phyloP scores from a whole-genome alignment of 1,140 invertebrate genomes.

The Trialeurodes vaporariorum region DNA sequence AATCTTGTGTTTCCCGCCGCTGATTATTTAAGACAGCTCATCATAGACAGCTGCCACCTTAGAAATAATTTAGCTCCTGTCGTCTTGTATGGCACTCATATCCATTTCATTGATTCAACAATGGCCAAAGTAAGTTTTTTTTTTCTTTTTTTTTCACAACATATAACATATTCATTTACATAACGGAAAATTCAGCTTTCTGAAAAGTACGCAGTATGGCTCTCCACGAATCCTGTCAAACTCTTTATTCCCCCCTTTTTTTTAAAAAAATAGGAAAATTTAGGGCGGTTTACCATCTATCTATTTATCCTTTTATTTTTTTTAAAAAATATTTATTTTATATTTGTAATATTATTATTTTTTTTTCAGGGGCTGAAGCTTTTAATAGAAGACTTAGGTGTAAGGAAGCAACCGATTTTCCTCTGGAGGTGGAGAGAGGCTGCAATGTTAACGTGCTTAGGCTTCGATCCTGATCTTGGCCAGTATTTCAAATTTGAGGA shows the following conservation, averaged over 20 bases:
- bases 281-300: too few species aligned
- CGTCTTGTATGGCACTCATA: conserved; percentile 47
- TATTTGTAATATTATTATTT: conserved; percentile 3
- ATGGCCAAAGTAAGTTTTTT: conserved; percentile 44
- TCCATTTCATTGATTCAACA: conserved; percentile 47
- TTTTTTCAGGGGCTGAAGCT: conserved; percentile 31
- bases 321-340: not conserved
- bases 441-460: conserved; percentile 21
- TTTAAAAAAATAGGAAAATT: too few species aligned
- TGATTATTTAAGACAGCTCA: conserved; percentile 45
- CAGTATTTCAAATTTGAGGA: conserved; percentile 21
- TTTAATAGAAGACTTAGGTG: conserved; percentile 31
- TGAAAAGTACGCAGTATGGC: too few species aligned
- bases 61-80: conserved; percentile 33
- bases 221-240: too few species aligned
- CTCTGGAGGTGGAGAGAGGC: conserved; percentile 33
- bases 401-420: conserved; percentile 30
- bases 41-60: conserved; percentile 28
- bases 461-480: conserved; percentile 20
- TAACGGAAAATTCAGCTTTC: too few species aligned
- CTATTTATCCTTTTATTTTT: too few species aligned
- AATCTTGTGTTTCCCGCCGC: conserved; percentile 52
- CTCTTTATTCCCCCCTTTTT: too few species aligned
- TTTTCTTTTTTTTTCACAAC: too few species aligned
- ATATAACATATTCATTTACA: too few species aligned